phyloP scores from a whole-genome alignment of 2,797 vertebrate species.

The Syngnathus acus region DNA sequence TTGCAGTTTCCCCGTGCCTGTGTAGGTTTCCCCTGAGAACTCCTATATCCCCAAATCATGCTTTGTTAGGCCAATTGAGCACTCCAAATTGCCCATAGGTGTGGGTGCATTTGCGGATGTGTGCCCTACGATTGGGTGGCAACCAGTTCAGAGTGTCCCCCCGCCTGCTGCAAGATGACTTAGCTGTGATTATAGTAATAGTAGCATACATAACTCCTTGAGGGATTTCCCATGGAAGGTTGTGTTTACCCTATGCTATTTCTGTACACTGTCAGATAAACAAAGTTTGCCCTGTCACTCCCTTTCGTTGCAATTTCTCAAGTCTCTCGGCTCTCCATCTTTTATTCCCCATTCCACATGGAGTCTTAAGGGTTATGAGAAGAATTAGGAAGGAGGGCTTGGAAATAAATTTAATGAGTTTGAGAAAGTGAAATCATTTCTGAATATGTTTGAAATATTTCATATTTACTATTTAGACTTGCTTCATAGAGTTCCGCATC shows the following conservation, averaged over 20 bases:
- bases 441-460: conserved; percentile 39
- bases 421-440: conserved; percentile 59
- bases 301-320: conserved; percentile 76
- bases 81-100: too few species aligned
- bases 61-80: too few species aligned
- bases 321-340: conserved; percentile 58
- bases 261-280: conserved; percentile 72
- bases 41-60: too few species aligned
- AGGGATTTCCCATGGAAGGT: conserved; percentile 82
- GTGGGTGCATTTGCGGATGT: too few species aligned
- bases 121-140: too few species aligned
- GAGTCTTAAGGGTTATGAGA: conserved; percentile 92
- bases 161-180: not conserved
- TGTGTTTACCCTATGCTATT: conserved; percentile 85
- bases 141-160: too few species aligned
- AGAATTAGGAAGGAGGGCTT: conserved; percentile 67
- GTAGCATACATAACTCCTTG: conserved; percentile 60
- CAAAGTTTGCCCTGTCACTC: conserved; percentile 69
- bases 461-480: conserved; percentile 81
- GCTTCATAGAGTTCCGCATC: conserved; percentile 14
- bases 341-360: conserved; percentile 63
- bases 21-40: too few species aligned
- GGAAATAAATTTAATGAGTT: conserved; percentile 59
- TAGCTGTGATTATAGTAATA: conserved; percentile 20
- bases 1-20: too few species aligned